A percentile compares a stretch with the other conserved stretches of the same genome.
phyloP scores from a whole-genome alignment of 2,797 vertebrate genomes.

The Peromyscus aztecus region DNA sequence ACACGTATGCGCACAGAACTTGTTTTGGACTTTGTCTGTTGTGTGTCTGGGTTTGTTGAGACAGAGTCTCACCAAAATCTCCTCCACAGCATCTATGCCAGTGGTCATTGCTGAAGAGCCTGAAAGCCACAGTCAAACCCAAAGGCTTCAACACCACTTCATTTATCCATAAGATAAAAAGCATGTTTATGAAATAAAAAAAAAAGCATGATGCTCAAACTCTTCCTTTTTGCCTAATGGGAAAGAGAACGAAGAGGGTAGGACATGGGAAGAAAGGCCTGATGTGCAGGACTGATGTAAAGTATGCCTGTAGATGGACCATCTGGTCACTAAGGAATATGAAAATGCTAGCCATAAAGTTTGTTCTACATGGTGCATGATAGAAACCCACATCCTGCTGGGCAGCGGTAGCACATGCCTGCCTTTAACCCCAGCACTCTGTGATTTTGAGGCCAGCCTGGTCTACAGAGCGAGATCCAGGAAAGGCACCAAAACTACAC shows the following conservation, averaged over 20 bases:
- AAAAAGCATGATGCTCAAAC: neutral
- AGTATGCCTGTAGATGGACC: constrained; percentile 50
- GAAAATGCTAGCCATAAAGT: constrained; percentile 79
- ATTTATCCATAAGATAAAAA: constrained; percentile 20
- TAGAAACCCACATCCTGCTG: constrained; percentile 77
- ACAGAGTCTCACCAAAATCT: neutral
- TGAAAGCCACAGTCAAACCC: constrained; percentile 2
- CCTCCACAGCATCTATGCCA: neutral
- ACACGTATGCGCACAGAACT: neutral
- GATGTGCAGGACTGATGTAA: neutral
- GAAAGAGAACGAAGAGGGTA: neutral
- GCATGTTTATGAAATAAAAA: neutral
- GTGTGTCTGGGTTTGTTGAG: neutral
- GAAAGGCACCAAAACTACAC: too few relatives aligned
- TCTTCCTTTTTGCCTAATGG: neutral
- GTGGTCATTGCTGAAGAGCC: neutral
- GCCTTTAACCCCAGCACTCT: too few relatives aligned
- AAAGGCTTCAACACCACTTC: neutral
- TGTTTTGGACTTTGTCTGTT: neutral
- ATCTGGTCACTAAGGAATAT: constrained; percentile 73
- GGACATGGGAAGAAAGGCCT: neutral
- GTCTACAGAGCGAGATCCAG: too few relatives aligned
- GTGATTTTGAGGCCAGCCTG: too few relatives aligned
- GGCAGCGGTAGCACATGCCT: too few relatives aligned
- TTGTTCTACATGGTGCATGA: constrained; percentile 74